A percentile compares a stretch with the other conserved stretches of the same genome.
Conservation (phyloP, 2,797 vertebrate genomes). For the Acrocephalus scirpaceus region DNA sequence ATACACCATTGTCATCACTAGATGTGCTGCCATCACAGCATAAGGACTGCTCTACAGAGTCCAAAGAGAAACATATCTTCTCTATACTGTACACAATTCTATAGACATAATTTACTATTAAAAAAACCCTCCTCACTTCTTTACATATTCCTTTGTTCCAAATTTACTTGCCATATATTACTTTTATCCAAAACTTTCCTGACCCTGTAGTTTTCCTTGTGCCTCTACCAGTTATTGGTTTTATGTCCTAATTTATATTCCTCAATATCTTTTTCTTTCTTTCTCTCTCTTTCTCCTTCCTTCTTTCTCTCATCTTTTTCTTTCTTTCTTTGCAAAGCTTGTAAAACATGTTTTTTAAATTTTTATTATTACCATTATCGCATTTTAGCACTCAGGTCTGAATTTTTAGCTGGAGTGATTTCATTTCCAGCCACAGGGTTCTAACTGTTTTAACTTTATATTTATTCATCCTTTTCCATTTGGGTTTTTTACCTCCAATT, state of each 20-base stretch:
- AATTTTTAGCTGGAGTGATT: background rate
- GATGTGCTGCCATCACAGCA: background rate
- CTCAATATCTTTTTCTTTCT: background rate
- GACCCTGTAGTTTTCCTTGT: background rate
- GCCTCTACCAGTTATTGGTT: background rate
- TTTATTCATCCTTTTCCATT: background rate
- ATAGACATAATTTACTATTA: background rate
- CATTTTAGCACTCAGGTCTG: background rate
- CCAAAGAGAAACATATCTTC: background rate
- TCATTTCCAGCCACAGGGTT: background rate
- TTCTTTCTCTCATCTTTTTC: background rate
- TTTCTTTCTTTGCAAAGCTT: background rate
- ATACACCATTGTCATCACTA: background rate
- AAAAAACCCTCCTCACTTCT: accelerated
- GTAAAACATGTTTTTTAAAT: background rate
- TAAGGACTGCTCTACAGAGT: background rate
- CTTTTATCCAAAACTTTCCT: background rate
- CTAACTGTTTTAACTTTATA: background rate
- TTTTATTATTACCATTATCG: background rate
- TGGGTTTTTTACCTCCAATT: background rate
- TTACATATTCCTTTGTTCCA: background rate
- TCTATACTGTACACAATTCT: background rate
- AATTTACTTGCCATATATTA: background rate
- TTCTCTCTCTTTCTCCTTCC: background rate
- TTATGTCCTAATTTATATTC: background rate